phyloP scores from a whole-genome alignment of 2,888 invertebrate genomes.

The Ichneumoninae sp. region DNA sequence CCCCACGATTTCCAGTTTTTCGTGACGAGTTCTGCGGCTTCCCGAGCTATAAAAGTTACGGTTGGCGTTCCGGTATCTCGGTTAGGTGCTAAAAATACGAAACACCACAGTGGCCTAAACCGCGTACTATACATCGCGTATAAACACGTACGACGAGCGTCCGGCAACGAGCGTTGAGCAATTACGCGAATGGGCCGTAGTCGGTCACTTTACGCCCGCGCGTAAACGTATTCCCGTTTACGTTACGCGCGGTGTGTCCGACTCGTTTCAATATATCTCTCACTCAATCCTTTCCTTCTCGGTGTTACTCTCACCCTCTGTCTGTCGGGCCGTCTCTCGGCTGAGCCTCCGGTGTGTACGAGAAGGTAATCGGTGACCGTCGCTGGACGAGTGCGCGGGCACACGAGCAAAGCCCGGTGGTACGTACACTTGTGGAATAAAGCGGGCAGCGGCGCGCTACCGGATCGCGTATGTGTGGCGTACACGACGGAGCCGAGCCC shows the following conservation, averaged over 20 bases:
- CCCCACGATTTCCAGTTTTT: neutral
- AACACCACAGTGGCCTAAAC: neutral
- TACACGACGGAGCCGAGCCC: neutral
- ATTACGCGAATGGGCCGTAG: slow-evolving; percentile 36
- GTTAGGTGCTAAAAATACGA: slow-evolving; percentile 36
- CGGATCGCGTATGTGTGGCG: neutral
- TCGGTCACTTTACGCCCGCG: slow-evolving; percentile 59
- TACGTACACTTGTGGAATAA: slow-evolving; percentile 23
- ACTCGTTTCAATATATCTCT: slow-evolving; percentile 25
- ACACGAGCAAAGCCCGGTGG: slow-evolving; percentile 30
- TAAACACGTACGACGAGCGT: neutral
- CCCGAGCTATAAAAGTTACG: slow-evolving; percentile 50
- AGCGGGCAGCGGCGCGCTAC: slow-evolving; percentile 33
- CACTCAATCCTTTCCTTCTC: slow-evolving; percentile 33
- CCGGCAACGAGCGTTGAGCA: slow-evolving; percentile 39
- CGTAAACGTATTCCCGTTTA: slow-evolving; percentile 53
- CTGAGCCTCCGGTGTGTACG: slow-evolving; percentile 28
- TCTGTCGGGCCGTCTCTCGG: slow-evolving; percentile 28
- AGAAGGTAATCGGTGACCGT: slow-evolving; percentile 55
- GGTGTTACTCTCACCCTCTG: slow-evolving; percentile 51
- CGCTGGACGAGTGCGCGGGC: slow-evolving; percentile 24
- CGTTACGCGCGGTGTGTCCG: slow-evolving; percentile 27
- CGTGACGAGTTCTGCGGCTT: slow-evolving; percentile 6
- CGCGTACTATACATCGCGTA: neutral
- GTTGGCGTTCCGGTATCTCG: slow-evolving; percentile 15